phyloP scores from a whole-genome alignment of 2,888 invertebrate species.

The Gisinianus flammeolus region DNA sequence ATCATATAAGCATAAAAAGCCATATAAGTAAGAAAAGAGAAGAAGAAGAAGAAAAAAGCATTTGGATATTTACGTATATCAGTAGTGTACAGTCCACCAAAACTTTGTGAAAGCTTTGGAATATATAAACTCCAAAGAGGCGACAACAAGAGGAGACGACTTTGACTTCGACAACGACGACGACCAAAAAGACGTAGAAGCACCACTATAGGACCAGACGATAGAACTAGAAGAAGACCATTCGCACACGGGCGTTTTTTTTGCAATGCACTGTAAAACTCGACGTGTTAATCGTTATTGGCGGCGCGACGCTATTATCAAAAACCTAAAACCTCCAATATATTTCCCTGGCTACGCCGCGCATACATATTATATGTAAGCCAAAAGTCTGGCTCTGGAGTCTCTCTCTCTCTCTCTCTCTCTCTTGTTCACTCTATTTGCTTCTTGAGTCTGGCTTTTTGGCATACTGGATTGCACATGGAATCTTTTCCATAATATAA shows the following conservation, averaged over 20 bases:
- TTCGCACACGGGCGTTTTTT: constrained; percentile 23
- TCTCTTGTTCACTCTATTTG: no score
- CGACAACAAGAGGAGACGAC: no score
- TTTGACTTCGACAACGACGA: no score
- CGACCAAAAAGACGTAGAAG: no score
- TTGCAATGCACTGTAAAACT: no score
- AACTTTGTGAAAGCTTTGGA: no score
- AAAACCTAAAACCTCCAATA: constrained; percentile 38
- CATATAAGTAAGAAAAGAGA: neutral
- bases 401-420: neutral
- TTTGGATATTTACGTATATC: no score
- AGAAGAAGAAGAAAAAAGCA: neutral
- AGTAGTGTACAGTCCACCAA: no score
- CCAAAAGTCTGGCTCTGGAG: constrained; percentile 20
- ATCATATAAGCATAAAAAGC: neutral
- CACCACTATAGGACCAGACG: neutral
- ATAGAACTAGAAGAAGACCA: neutral
- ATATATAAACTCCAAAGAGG: no score
- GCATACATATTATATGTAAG: constrained; percentile 11
- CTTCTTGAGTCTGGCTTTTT: constrained; percentile 3
- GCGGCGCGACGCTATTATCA: constrained; percentile 36
- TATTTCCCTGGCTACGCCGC: constrained; percentile 34
- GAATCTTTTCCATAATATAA: constrained; percentile 22
- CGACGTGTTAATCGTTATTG: constrained; percentile 32
- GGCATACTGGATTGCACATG: constrained; percentile 28